A percentile compares a stretch with the other conserved stretches of the same genome.
phyloP scores from a whole-genome alignment of 2,113 vertebrate genomes.

The Colossoma macropomum region DNA sequence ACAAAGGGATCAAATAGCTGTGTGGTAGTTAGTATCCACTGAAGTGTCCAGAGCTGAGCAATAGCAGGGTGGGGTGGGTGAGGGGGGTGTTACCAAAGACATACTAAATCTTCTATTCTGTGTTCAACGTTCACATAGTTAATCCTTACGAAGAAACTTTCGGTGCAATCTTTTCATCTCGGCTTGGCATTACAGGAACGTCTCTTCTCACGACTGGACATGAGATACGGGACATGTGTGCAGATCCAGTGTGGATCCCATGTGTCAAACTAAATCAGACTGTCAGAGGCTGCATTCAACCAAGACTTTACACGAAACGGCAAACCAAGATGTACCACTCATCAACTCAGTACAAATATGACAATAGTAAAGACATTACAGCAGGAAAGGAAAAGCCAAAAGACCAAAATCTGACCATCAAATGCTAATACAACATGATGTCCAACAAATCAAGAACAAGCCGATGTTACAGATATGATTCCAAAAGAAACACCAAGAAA shows the following conservation, averaged over 20 bases:
- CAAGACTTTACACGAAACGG: not conserved
- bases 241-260: not conserved
- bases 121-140: conserved; percentile 30
- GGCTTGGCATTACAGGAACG: conserved; percentile 1
- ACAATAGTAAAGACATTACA: too few species aligned
- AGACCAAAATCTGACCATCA: too few species aligned
- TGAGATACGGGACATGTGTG: not conserved
- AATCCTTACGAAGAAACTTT: conserved; percentile 64
- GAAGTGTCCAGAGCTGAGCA: conserved; percentile 16
- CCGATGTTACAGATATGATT: too few species aligned
- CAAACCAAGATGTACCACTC: not conserved
- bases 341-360: too few species aligned
- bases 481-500: too few species aligned
- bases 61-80: not conserved
- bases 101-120: conserved; percentile 64
- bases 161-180: conserved; percentile 47
- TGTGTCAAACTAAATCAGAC: not conserved
- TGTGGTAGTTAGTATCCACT: conserved; percentile 47
- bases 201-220: not conserved
- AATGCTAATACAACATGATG: too few species aligned
- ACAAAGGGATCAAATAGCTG: conserved; percentile 71
- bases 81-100: not conserved
- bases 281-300: not conserved
- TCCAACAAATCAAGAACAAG: too few species aligned
- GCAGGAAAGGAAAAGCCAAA: too few species aligned